A percentile compares a stretch with the other conserved stretches of the same genome.
Evolutionary conservation across 2,113 vertebrate genomes (phyloP).

Genomic region (Lagenorhynchus albirostris): DNA sequence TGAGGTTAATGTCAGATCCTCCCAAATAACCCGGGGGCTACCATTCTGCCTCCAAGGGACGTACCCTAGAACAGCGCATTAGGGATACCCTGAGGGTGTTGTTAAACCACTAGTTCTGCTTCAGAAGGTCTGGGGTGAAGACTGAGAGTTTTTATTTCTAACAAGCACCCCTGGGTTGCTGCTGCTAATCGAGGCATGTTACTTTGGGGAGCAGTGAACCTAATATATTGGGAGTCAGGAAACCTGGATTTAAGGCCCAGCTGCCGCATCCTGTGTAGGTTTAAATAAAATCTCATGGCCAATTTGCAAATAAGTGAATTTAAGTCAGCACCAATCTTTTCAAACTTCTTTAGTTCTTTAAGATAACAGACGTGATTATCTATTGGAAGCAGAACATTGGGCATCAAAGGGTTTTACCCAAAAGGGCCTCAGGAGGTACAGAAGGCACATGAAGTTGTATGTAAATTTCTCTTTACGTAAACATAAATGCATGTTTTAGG

Average conservation of each 20-base stretch:
- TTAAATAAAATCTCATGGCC: not conserved
- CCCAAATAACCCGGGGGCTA: not conserved
- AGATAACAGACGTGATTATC: not conserved
- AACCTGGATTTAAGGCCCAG: not conserved
- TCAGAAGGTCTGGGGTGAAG: not conserved
- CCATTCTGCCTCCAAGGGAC: not conserved
- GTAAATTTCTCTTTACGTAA: not conserved
- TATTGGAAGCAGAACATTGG: not conserved
- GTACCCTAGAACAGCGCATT: not conserved
- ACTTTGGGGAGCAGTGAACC: not conserved
- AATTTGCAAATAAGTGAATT: not conserved
- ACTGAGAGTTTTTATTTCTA: not conserved
- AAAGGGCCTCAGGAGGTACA: not conserved
- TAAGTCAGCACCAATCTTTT: not conserved
- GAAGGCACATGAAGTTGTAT: accelerated
- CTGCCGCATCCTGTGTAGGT: not conserved
- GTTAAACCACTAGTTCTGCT: not conserved
- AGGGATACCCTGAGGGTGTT: no score
- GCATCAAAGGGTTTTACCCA: not conserved
- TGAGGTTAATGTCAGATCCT: not conserved
- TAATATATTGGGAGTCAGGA: not conserved
- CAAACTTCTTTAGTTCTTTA: not conserved
- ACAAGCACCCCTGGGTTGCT: no score
- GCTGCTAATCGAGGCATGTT: no score
- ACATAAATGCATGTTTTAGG: not conserved